Percentiles rank a stretch among this genome's conserved stretches.
phyloP scores from a whole-genome alignment of 2,888 invertebrate species.

The Drosophila acutilabella region DNA sequence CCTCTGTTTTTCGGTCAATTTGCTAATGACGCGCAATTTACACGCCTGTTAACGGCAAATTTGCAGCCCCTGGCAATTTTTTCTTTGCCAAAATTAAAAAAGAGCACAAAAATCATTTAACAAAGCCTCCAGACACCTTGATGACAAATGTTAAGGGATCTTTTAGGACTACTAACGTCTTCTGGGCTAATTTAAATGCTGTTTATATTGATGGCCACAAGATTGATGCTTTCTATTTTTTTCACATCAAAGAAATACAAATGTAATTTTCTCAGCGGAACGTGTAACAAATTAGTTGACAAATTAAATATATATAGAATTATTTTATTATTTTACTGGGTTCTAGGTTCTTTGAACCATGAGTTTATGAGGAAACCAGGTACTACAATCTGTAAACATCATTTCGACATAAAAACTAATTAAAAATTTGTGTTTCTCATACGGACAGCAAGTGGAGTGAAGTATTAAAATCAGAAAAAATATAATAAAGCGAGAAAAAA shows the following conservation, averaged over 20 bases:
- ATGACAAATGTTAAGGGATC: constrained; percentile 52
- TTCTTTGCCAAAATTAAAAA: constrained; percentile 68
- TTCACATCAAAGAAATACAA: constrained; percentile 14
- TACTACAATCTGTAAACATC: constrained; percentile 46
- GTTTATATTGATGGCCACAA: constrained; percentile 60
- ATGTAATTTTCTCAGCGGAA: constrained; percentile 38
- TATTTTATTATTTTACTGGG: constrained; percentile 4
- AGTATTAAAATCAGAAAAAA: constrained; percentile 16
- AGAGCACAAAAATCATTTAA: constrained; percentile 64
- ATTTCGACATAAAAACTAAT: constrained; percentile 64
- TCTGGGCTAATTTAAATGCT: constrained; percentile 62
- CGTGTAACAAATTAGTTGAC: constrained; percentile 47
- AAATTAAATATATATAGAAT: constrained; percentile 6
- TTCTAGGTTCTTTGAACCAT: constrained; percentile 63
- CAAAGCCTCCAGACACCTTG: constrained; percentile 58
- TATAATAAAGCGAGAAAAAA: constrained; percentile 5
- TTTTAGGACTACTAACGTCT: constrained; percentile 14
- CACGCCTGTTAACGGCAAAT: constrained; percentile 50
- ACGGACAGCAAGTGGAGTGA: constrained; percentile 51
- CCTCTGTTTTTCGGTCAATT: constrained; percentile 18
- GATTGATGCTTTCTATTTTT: constrained; percentile 63
- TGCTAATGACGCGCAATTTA: constrained; percentile 73
- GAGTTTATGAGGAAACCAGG: constrained; percentile 49
- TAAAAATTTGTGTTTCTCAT: constrained; percentile 50
- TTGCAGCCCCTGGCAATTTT: constrained; percentile 46